A percentile compares a stretch with the other conserved stretches of the same genome.
Conservation (phyloP, 2,888 invertebrate species). For the Caenorhabditis uteleia region DNA sequence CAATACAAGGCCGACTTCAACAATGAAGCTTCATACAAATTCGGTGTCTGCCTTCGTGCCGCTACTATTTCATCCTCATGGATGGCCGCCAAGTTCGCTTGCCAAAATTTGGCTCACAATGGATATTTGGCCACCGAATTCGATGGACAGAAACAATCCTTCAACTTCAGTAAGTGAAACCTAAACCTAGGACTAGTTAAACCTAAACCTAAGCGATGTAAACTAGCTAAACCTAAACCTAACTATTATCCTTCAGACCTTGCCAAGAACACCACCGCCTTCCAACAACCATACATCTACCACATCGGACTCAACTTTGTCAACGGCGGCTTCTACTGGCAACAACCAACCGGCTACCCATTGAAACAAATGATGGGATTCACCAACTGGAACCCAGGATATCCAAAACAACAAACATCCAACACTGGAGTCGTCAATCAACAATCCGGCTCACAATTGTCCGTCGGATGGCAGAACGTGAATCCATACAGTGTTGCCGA, state of each 20-base stretch:
- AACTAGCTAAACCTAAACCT: background rate
- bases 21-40: conserved; percentile 11
- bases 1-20: conserved; percentile 15
- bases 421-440: conserved; percentile 7
- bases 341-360: conserved; percentile 10
- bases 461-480: conserved; percentile 26
- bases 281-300: conserved; percentile 15
- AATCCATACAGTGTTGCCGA: conserved; percentile 2
- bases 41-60: conserved; percentile 25
- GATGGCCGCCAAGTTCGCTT: conserved; percentile 25
- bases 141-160: conserved; percentile 20
- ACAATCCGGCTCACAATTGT: conserved; percentile 2
- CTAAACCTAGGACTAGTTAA: background rate
- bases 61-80: conserved; percentile 13
- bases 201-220: background rate
- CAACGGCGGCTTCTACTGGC: conserved; percentile 16
- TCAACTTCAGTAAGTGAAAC: background rate
- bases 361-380: conserved; percentile 1
- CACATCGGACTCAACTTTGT: conserved; percentile 14
- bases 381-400: conserved; percentile 13
- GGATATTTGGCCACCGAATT: conserved; percentile 21
- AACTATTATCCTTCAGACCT: background rate
- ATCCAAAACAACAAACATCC: conserved; percentile 1
- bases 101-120: conserved; percentile 10
- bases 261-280: conserved; percentile 10